Evolutionary conservation across 2,888 invertebrate species (phyloP).

Genomic region (Kuschelorhynchus macadamiae): DNA sequence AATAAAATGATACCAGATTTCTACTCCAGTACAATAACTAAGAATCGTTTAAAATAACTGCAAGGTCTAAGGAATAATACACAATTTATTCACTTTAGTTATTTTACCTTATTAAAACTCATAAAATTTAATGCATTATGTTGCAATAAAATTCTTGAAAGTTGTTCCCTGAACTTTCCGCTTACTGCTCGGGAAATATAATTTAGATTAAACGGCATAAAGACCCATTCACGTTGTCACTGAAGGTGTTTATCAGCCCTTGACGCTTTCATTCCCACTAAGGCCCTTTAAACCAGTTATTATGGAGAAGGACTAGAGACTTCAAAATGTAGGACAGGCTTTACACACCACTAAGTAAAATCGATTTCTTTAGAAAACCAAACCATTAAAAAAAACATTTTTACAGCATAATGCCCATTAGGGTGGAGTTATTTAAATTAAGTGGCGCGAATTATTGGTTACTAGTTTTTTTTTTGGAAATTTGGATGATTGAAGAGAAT

Average conservation of each 20-base stretch:
- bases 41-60: no score
- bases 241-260: constrained; percentile 40
- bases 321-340: constrained; percentile 38
- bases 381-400: constrained; percentile 14
- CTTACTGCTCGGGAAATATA: constrained; percentile 33
- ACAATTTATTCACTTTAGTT: no score
- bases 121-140: no score
- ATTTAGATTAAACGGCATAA: constrained; percentile 36
- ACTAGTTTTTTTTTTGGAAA: no score
- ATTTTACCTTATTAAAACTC: no score
- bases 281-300: constrained; percentile 42
- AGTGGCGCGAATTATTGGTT: constrained; percentile 6
- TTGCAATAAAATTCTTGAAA: constrained; percentile 5
- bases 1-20: no score
- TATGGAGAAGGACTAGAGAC: constrained; percentile 40
- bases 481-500: no score
- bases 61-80: no score
- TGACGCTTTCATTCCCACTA: constrained; percentile 39
- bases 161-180: constrained; percentile 11
- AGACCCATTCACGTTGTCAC: constrained; percentile 34
- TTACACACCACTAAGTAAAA: constrained; percentile 33
- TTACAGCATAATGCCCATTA: constrained; percentile 29
- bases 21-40: no score
- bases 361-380: constrained; percentile 31
- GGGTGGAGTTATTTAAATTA: constrained; percentile 17